Evolutionary conservation across 2,888 invertebrate species (phyloP), one percentile per base, ranked within the genome.

Genomic region (Lissocephala sabroskyi): DNA sequence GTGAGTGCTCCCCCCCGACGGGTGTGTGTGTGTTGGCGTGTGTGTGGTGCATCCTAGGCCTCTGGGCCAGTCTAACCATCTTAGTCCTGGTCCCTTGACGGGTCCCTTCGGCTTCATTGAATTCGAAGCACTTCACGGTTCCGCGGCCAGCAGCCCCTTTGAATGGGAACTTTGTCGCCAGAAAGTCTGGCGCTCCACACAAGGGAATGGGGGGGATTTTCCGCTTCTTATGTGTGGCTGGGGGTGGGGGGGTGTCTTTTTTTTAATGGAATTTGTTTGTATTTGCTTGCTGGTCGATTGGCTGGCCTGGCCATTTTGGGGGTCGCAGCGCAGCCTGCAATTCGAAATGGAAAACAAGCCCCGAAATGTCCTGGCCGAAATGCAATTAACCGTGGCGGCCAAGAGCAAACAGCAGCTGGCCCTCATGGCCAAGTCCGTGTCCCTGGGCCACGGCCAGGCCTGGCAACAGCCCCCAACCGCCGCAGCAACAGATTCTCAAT

Each of bases 81-180:
- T n/a, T n/a, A n/a, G n/a, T n/a, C n/a, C n/a, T n/a, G n/a, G n/a
- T n/a, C n/a, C n/a, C n/a, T n/a, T n/a, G n/a, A n/a, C n/a, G n/a
- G n/a, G n/a, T n/a, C n/a, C n/a, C n/a, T n/a, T n/a, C n/a, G 59
- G 65, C 60, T 49, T 65, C 59, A 59, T 67, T 68, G 46, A 58
- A 52, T 65, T 65, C 43, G 46, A 59, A 73, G 49, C 57, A 56
- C 56, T 67, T 62, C 53, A 64, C 53, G 67, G 66, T 55, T n/a
- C n/a, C 46, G 7, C n/a, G 6, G 16, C 18, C 29, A 29, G 17
- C 42, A 41, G 49, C 52, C 49, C 45, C 45, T 46, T 47, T 48
- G 59, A 56, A 65, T 58, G 66, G 64, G 59, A 53, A 57, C 62
- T 56, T 74, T 66, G 73, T 70, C 70, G 70, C 61, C 65, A 51